Conservation (phyloP, 2,797 vertebrate species). For the Tauraco hartlaubi region DNA sequence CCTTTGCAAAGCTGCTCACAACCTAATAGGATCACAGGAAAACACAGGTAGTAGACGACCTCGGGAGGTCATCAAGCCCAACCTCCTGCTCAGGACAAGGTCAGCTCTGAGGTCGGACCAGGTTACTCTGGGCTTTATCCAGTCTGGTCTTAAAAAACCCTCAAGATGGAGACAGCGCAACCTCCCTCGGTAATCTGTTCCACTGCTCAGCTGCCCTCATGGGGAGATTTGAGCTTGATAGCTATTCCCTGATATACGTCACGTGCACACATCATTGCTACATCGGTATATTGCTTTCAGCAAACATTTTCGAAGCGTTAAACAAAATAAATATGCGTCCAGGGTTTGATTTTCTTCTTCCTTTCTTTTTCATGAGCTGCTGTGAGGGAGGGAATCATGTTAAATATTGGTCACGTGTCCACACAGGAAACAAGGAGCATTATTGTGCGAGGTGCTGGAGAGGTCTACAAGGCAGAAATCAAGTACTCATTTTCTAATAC, state of each 20-base stretch:
- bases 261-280: background rate
- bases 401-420: background rate
- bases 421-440: background rate
- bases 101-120: background rate
- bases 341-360: background rate
- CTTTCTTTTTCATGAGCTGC: background rate
- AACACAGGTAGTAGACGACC: background rate
- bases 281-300: background rate
- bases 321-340: background rate
- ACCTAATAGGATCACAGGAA: slow-evolving; percentile 22
- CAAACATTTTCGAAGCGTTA: slow-evolving; percentile 10
- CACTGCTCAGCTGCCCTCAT: background rate
- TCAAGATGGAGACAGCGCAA: background rate
- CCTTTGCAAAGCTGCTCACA: slow-evolving; percentile 17
- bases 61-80: background rate
- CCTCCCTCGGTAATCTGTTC: background rate
- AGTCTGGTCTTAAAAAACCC: background rate
- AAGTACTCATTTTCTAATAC: background rate
- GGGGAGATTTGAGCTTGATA: background rate
- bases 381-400: background rate
- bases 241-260: background rate
- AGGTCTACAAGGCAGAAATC: background rate
- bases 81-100: background rate
- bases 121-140: background rate
- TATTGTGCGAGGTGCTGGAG: background rate